These are phyloP conservation scores for Vespertilio murinus DNA, from an alignment of 2,797 vertebrate species.

Conservation along the genomic window DNA sequence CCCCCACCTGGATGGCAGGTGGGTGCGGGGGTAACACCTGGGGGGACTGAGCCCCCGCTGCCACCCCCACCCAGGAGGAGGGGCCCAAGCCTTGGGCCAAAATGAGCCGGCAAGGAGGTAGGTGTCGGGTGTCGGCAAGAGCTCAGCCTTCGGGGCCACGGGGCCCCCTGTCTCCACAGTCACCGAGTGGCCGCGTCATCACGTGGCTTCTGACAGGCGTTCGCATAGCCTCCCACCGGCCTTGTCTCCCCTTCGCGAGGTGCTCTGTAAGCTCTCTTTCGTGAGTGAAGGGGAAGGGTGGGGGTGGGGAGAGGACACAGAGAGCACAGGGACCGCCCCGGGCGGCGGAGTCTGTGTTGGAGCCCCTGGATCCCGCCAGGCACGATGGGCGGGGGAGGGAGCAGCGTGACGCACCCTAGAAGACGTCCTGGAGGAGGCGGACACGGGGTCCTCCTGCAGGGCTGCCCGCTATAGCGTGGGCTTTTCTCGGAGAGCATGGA, in stretches of 20 bases:
- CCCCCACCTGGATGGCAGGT: not conserved
- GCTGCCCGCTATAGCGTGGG: too few species aligned
- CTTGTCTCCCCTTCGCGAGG: not conserved
- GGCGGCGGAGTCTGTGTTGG: not conserved
- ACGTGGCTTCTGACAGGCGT: not conserved
- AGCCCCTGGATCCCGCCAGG: not conserved
- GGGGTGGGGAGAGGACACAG: not conserved
- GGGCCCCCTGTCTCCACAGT: not conserved
- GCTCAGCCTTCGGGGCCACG: not conserved
- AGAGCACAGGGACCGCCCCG: not conserved
- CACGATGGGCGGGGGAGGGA: rapidly evolving
- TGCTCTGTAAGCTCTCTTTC: not conserved
- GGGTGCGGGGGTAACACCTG: not conserved
- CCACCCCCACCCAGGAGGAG: not conserved
- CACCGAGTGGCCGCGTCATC: rapidly evolving
- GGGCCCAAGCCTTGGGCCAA: not conserved
- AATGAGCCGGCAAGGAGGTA: not conserved
- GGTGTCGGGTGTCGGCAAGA: not conserved
- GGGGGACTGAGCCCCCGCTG: not conserved
- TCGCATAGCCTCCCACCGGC: not conserved
- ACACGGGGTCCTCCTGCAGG: too few species aligned
- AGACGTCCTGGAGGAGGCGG: not conserved
- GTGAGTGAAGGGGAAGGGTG: not conserved
- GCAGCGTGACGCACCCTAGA: not conserved
- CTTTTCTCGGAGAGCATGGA: not conserved